Evolutionary conservation across 92 coral and sea anemone genomes (phyloP).

Genomic region (Palythoa grandiflora): DNA sequence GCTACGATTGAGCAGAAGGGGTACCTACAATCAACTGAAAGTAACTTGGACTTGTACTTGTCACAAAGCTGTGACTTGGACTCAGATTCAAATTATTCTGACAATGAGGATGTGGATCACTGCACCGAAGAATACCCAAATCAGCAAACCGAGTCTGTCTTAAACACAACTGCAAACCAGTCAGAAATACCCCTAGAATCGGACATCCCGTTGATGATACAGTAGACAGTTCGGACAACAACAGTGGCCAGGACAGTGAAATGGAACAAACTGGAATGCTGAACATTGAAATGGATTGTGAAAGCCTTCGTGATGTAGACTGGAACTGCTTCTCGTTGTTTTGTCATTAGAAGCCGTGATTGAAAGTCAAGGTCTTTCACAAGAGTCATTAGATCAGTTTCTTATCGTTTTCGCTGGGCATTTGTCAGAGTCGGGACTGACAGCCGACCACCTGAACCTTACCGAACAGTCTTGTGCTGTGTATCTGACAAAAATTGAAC

Average conservation of each 20-base stretch:
- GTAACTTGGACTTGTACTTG: constrained; percentile 48
- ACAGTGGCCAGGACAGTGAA: constrained; percentile 17
- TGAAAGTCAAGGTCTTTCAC: constrained; percentile 35
- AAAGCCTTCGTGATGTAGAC: constrained; percentile 50
- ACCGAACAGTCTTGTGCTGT: constrained; percentile 61
- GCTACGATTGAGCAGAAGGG: constrained; percentile 57
- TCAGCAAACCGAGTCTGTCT: constrained; percentile 10
- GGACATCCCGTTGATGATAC: constrained; percentile 18
- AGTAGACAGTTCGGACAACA: constrained; percentile 10
- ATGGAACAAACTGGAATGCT: constrained; percentile 16
- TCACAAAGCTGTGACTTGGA: constrained; percentile 38
- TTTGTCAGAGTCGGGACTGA: constrained; percentile 52
- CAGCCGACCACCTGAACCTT: constrained; percentile 45
- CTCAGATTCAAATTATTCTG: constrained; percentile 59
- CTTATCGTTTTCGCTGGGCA: constrained; percentile 42
- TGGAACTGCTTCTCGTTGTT: constrained; percentile 50
- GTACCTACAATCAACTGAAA: constrained; percentile 53
- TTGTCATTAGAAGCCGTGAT: constrained; percentile 25
- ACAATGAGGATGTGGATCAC: constrained; percentile 16
- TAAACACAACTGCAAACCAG: constrained; percentile 1
- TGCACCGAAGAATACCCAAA: not conserved
- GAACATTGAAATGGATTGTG: constrained; percentile 11
- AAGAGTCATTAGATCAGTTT: constrained; percentile 35
- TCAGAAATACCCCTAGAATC: constrained; percentile 29
- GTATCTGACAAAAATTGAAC: constrained; percentile 44